Conservation (phyloP, 2,797 vertebrate genomes). For the Sciaenops ocellatus region DNA sequence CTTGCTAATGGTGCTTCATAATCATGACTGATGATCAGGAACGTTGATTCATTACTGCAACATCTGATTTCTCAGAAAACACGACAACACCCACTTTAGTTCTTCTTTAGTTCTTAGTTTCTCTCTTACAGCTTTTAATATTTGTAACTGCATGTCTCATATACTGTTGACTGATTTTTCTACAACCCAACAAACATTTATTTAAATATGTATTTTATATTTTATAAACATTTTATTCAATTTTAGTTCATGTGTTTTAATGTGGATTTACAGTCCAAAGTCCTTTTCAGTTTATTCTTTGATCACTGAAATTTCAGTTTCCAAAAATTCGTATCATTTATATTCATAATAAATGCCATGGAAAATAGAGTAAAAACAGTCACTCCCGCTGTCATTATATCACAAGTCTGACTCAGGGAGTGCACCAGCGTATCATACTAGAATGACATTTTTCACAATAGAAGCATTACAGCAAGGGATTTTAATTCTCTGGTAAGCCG, state of each 20-base stretch:
- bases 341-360: too few relatives aligned
- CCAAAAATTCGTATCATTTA: too few relatives aligned
- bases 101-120: too few relatives aligned
- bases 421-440: too few relatives aligned
- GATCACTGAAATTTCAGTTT: too few relatives aligned
- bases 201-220: too few relatives aligned
- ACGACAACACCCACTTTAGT: rapidly evolving
- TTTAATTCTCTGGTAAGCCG: too few relatives aligned
- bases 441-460: not conserved
- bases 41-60: not conserved
- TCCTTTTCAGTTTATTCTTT: too few relatives aligned
- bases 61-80: not conserved
- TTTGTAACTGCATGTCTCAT: not conserved
- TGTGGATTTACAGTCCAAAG: not conserved
- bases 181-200: too few relatives aligned
- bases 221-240: too few relatives aligned
- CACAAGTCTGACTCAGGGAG: not conserved
- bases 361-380: not conserved
- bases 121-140: not conserved
- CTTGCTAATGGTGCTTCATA: not conserved
- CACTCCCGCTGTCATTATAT: not conserved
- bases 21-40: too few relatives aligned
- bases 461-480: not conserved
- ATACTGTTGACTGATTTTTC: not conserved
- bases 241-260: not conserved